Conservation (phyloP, 1,140 invertebrate species). For the Nasonia longicornis region DNA sequence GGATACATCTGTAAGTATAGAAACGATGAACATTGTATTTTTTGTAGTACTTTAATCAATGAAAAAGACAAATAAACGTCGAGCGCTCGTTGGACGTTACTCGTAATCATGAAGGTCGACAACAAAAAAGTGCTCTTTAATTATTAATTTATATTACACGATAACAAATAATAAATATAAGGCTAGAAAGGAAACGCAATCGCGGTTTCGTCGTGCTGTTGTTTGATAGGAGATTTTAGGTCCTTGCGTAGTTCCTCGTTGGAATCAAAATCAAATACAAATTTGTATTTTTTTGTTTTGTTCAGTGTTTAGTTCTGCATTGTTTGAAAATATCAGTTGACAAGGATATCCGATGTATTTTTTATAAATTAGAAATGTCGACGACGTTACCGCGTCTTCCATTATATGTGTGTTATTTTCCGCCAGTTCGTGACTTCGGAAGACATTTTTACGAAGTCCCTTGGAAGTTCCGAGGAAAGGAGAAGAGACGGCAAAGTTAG, state of each 20-base stretch:
- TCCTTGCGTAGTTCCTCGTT: not conserved
- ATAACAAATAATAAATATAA: conserved; percentile 32
- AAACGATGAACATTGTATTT: conserved; percentile 30
- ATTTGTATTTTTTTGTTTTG: conserved; percentile 13
- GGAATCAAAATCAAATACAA: not conserved
- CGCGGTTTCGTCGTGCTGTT: conserved; percentile 20
- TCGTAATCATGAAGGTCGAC: not conserved
- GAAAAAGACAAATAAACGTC: conserved; percentile 7
- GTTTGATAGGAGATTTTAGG: not conserved
- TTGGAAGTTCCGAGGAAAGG: not conserved
- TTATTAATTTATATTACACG: conserved; percentile 37
- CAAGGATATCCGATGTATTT: not conserved
- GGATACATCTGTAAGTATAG: conserved; percentile 21
- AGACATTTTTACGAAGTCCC: conserved; percentile 17
- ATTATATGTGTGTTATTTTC: conserved; percentile 3
- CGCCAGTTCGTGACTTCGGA: conserved; percentile 30
- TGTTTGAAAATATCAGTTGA: not conserved
- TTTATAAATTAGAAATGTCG: not conserved
- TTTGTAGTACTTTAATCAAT: conserved; percentile 28
- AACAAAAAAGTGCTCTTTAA: conserved; percentile 39
- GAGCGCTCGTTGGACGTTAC: not conserved
- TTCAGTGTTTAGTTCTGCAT: conserved; percentile 5
- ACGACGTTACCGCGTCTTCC: conserved; percentile 29
- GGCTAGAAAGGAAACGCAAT: conserved; percentile 10
- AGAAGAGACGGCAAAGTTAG: conserved; percentile 4